These are phyloP conservation scores for Ornithorhynchus anatinus DNA, from an alignment of 2,113 vertebrate species.

Conservation along the genomic window DNA sequence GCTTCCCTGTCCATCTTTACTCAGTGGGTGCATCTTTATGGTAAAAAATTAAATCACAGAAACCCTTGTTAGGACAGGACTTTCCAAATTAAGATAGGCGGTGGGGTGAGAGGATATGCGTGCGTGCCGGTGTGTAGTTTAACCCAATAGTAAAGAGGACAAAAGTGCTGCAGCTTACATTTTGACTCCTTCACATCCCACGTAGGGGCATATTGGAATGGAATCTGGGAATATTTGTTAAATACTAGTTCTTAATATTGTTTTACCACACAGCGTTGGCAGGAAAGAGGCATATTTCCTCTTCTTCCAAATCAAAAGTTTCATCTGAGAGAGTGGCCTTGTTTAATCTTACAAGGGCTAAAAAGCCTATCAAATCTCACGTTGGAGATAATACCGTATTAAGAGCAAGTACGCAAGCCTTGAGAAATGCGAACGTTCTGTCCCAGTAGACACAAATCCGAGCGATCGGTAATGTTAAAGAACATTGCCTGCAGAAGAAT, in stretches of 20 bases:
- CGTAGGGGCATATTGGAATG: background rate
- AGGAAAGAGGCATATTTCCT: background rate
- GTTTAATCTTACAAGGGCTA: background rate
- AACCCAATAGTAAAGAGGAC: too few relatives aligned
- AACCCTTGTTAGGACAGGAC: too few relatives aligned
- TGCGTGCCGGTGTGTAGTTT: background rate
- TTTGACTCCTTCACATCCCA: too few relatives aligned
- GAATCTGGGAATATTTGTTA: background rate
- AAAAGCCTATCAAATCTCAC: constrained; percentile 1
- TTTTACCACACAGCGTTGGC: background rate
- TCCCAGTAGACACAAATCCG: background rate
- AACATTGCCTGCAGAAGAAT: background rate
- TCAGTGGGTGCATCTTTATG: too few relatives aligned
- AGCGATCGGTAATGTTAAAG: constrained; percentile 1
- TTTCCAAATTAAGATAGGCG: background rate
- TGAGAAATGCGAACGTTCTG: constrained; percentile 1
- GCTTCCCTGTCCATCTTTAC: too few relatives aligned
- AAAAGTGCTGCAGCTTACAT: too few relatives aligned
- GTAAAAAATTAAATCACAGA: too few relatives aligned
- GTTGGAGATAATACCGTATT: background rate
- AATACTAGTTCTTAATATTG: constrained; percentile 11
- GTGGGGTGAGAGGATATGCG: background rate
- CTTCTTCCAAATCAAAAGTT: background rate
- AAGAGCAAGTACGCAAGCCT: background rate
- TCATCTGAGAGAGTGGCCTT: background rate